These are phyloP conservation scores for Bucorvus abyssinicus DNA, from an alignment of 2,797 vertebrate genomes.

Conservation along the genomic window DNA sequence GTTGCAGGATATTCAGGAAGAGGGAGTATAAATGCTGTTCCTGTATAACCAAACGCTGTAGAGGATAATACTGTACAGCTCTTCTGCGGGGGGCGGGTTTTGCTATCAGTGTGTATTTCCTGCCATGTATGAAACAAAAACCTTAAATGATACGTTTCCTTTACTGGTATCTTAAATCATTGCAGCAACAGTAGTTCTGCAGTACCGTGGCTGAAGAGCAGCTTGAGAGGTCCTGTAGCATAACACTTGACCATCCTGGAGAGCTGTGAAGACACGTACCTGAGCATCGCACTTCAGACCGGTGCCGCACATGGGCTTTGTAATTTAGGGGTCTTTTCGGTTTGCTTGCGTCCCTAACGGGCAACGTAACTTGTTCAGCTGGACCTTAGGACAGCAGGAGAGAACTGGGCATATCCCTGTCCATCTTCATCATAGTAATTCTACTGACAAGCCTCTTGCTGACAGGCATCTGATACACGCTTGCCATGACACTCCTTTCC, in stretches of 20 bases:
- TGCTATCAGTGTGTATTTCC: neutral
- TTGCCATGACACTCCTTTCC: fast-evolving
- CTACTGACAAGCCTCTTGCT: neutral
- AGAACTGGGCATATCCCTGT: neutral
- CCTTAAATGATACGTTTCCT: neutral
- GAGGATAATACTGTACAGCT: neutral
- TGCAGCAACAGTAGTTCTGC: neutral
- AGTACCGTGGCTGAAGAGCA: neutral
- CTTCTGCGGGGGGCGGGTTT: neutral
- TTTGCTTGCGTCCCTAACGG: neutral
- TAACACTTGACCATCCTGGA: neutral
- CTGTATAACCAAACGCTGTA: neutral
- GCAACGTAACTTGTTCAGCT: neutral
- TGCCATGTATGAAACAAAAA: neutral
- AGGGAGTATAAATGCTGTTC: neutral
- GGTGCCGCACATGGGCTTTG: neutral
- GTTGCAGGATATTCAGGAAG: neutral
- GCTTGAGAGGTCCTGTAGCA: neutral
- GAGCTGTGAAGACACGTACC: fast-evolving
- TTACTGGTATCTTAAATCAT: neutral
- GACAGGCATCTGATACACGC: neutral
- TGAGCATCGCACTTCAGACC: neutral
- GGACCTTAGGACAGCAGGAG: neutral
- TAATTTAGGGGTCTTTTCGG: neutral
- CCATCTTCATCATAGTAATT: fast-evolving